Percentiles rank a stretch among this genome's conserved stretches.
Evolutionary conservation across 2,797 vertebrate genomes (phyloP).

Genomic region (Pipistrellus pipistrellus): DNA sequence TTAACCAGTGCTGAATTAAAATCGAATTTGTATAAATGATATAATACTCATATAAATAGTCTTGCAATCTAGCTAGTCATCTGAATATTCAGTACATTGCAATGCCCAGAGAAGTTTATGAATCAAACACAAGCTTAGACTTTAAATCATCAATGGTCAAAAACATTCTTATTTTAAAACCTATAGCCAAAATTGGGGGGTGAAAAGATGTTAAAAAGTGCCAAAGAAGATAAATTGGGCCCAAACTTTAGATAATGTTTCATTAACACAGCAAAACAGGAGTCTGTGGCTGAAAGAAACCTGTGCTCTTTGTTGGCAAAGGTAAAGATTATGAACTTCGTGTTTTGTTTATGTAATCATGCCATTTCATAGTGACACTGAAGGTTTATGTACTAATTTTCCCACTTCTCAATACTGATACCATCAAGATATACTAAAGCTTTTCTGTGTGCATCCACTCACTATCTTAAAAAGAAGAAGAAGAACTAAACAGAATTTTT

Average conservation of each 20-base stretch:
- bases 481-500: neutral
- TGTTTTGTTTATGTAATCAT: neutral
- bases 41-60: conserved; percentile 69
- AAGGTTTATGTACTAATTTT: neutral
- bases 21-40: conserved; percentile 75
- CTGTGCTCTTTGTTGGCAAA: neutral
- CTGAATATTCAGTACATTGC: conserved; percentile 49
- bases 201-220: neutral
- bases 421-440: neutral
- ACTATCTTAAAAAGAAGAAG: neutral
- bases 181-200: neutral
- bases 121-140: neutral
- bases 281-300: neutral
- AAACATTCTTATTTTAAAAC: conserved; percentile 21
- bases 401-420: neutral
- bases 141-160: neutral
- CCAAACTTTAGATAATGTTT: neutral
- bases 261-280: neutral
- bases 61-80: conserved; percentile 74
- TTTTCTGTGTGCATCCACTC: neutral
- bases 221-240: neutral
- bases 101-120: conserved; percentile 11
- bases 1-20: conserved; percentile 83
- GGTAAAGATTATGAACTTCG: rapidly evolving
- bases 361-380: neutral